Base-by-base conservation (phyloP, 2,113 vertebrate species). In the Xyliphius kryptos region DNA sequence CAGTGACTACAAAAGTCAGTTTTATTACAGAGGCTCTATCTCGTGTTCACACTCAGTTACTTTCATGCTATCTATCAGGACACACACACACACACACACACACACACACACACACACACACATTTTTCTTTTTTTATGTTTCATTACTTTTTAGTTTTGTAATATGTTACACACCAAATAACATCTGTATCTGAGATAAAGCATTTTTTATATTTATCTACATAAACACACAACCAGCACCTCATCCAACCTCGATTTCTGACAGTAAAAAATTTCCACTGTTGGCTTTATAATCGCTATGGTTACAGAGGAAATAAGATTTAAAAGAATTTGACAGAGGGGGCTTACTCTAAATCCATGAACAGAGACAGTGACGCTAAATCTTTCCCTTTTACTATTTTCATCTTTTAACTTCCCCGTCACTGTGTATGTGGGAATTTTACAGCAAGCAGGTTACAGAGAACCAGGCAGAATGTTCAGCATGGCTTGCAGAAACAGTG, bases 381-480 rank as follows among this genome's bases (percentile, higher is more conserved):
- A 14, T 16, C 22, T 56, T 3, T 41, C 15, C 14, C 9, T 48
- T 8, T 17, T 16, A 20, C 11, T 37, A 15, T 60, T 5, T 43
- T 11, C 46, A 37, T 55, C 14, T 17, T 14, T 53, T 32, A 32
- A 32, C 26, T 32, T 32, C 22, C 6, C 22, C 22, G 26, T 32
- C 26, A 32, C 19, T 43, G n/a, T 60, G 14, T 61, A n/a, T 60
- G n/a, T 40, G n/a, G 36, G 3, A 20, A 9, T 19, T 1, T 16
- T 63, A 12, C 55, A 88, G 85, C 80, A 49, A 69, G 58, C 47
- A 74, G 73, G 55, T 64, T 85, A 13, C 83, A 84, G 65, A 76
- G 56, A 15, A 69, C 76, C 50, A 81, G 68, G 50, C 63, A 72
- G 69, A 72, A 77, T 47, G 55, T 77, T 70, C 74, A 74, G 32